Base-by-base conservation (phyloP, 2,797 vertebrate genomes). In the Vespertilio murinus region DNA sequence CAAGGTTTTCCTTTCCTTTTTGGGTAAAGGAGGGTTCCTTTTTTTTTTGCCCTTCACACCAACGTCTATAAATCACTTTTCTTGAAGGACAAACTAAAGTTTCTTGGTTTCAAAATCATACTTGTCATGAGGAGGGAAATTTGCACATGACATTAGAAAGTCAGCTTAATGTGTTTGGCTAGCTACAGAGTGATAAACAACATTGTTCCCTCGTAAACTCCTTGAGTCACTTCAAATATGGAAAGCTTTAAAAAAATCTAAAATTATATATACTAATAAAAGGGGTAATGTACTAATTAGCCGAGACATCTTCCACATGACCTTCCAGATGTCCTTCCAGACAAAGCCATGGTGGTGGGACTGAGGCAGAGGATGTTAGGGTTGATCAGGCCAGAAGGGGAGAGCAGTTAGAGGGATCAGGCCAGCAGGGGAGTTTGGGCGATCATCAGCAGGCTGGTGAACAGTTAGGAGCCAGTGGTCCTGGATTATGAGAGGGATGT, bases 41-140 rank as follows among this genome's bases (percentile, higher is more conserved):
- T 85, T 80, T 40, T 35, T 0, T 80, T 40, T 35, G 0, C 10
- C 10, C 59, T 38, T 35, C 6, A 47, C 30, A 52, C 35, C 59
- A 86, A 45, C 74, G 54, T 93, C 69, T 78, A 78, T 96, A 97
- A 97, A 95, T 96, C 88, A 97, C 56, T 92, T 94, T 94, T 95
- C 70, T 89, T 92, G 73, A 96, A 97, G 93, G 84, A 38, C 54
- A 84, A 96, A 89, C 65, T 94, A 71, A 93, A 96, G 47, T 97
- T 97, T 94, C 70, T 87, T 84, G 38, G 79, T 96, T 96, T 96
- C 82, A 84, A 95, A 96, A 88, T 78, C 28, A 5, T 94, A 18
- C 45, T 95, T 94, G 90, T 80, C 61, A 88, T 40, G 8, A 42
- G 87, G 70, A 67, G 45, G 56, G 54, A 92, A 88, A 93, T 83